phyloP scores from a whole-genome alignment of 2,888 invertebrate species.

The Melanophora roralis region DNA sequence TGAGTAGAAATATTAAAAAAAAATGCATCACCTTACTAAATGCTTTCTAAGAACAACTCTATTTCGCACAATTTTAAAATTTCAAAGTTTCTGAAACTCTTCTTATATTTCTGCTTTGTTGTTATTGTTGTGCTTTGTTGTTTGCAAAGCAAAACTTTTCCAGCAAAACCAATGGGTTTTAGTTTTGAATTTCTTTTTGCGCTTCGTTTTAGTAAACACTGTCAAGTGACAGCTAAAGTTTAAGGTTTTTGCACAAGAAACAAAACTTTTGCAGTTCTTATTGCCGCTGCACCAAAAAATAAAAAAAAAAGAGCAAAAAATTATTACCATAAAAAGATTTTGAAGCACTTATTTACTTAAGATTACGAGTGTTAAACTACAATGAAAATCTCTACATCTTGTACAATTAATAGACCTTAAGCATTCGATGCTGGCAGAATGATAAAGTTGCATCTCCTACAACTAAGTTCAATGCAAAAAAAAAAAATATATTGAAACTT shows the following conservation, averaged over 20 bases:
- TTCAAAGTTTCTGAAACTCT: conserved; percentile 31
- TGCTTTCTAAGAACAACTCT: conserved; percentile 12
- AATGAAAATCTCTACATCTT: conserved; percentile 25
- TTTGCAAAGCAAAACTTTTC: conserved; percentile 42
- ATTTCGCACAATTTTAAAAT: conserved; percentile 19
- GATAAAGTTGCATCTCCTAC: neutral
- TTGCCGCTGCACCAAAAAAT: too few species aligned
- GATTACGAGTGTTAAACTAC: conserved; percentile 23
- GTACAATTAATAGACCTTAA: conserved; percentile 37
- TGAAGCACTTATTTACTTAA: conserved; percentile 21
- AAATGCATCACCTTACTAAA: neutral
- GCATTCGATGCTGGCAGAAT: conserved; percentile 1
- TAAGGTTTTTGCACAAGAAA: conserved; percentile 13
- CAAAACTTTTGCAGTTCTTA: neutral
- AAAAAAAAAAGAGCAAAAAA: too few species aligned
- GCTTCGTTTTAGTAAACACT: neutral
- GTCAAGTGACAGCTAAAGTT: conserved; percentile 43
- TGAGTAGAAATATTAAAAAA: neutral
- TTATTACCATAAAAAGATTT: conserved; percentile 34
- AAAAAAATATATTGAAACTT: neutral
- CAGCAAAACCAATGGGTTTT: conserved; percentile 40
- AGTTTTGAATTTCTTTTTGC: conserved; percentile 4
- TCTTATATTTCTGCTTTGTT: conserved; percentile 10
- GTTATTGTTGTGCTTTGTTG: neutral
- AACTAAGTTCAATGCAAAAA: too few species aligned